These are phyloP conservation scores for Rambutsinella grinnellia DNA, from an alignment of 2,888 invertebrate genomes.

Conservation along the genomic window DNA sequence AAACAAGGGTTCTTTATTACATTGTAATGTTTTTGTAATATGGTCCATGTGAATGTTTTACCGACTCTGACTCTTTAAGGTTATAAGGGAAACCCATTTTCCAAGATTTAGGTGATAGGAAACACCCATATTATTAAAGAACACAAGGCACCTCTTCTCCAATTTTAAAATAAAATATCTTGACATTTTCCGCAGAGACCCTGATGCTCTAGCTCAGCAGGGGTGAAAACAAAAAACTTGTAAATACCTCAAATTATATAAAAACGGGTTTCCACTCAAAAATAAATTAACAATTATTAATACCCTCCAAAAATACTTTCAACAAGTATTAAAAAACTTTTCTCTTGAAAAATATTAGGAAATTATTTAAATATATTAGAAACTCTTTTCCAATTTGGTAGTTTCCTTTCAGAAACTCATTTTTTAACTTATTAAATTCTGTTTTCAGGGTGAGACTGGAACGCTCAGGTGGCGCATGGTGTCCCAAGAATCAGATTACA, in stretches of 20 bases:
- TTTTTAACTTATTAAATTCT: slow-evolving; percentile 60
- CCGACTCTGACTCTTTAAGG: slow-evolving; percentile 13
- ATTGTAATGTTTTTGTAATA: no score
- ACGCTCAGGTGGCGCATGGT: slow-evolving; percentile 91
- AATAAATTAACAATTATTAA: slow-evolving; percentile 42
- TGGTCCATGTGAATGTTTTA: no score
- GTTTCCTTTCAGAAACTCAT: background rate
- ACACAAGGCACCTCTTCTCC: slow-evolving; percentile 25
- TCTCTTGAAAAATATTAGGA: slow-evolving; percentile 22
- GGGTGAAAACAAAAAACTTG: slow-evolving; percentile 21
- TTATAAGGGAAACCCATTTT: slow-evolving; percentile 10
- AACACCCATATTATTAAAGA: slow-evolving; percentile 41
- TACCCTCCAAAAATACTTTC: slow-evolving; percentile 24
- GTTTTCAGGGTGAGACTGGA: slow-evolving; percentile 82
- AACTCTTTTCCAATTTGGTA: background rate
- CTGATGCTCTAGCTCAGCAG: slow-evolving; percentile 28
- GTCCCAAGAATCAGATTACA: slow-evolving; percentile 85
- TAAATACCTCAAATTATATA: slow-evolving; percentile 25
- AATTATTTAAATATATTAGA: slow-evolving; percentile 24
- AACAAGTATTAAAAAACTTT: slow-evolving; percentile 27
- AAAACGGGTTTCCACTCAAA: slow-evolving; percentile 37
- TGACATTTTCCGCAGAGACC: slow-evolving; percentile 27
- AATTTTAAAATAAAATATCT: slow-evolving; percentile 22
- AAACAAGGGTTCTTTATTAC: no score
- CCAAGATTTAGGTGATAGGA: slow-evolving; percentile 41